Conservation (phyloP, 2,113 vertebrate species). For the Toxotes jaculatrix region DNA sequence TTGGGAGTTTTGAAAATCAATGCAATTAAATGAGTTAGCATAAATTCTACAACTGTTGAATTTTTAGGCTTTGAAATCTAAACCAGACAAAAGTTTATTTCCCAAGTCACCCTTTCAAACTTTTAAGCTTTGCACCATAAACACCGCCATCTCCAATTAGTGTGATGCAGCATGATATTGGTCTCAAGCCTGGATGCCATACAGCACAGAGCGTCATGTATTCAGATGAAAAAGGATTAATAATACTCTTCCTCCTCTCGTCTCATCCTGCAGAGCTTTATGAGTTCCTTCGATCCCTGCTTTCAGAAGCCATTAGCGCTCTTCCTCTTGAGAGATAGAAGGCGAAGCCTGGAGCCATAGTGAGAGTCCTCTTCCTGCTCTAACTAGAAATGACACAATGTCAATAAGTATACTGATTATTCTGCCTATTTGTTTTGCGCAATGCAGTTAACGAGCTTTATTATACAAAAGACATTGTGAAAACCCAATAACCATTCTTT, state of each 20-base stretch:
- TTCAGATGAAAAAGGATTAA: constrained; percentile 78
- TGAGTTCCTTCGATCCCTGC: constrained; percentile 83
- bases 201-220: constrained; percentile 47
- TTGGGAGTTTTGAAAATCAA: background rate
- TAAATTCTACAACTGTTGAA: background rate
- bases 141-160: constrained; percentile 49
- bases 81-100: constrained; percentile 31
- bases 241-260: constrained; percentile 71
- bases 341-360: constrained; percentile 71
- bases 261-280: constrained; percentile 77
- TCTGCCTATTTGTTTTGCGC: constrained; percentile 85
- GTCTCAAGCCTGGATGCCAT: constrained; percentile 39
- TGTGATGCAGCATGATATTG: constrained; percentile 48
- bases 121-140: constrained; percentile 22
- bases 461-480: constrained; percentile 85
- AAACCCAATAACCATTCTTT: constrained; percentile 84
- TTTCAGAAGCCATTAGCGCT: constrained; percentile 83
- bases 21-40: background rate
- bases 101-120: constrained; percentile 17
- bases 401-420: constrained; percentile 87
- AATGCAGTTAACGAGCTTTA: constrained; percentile 86
- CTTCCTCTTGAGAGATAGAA: constrained; percentile 81
- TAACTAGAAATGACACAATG: constrained; percentile 86
- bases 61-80: constrained; percentile 12
- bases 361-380: constrained; percentile 79